Conservation (phyloP, 2,113 vertebrate species). For the Rhinoderma darwinii region DNA sequence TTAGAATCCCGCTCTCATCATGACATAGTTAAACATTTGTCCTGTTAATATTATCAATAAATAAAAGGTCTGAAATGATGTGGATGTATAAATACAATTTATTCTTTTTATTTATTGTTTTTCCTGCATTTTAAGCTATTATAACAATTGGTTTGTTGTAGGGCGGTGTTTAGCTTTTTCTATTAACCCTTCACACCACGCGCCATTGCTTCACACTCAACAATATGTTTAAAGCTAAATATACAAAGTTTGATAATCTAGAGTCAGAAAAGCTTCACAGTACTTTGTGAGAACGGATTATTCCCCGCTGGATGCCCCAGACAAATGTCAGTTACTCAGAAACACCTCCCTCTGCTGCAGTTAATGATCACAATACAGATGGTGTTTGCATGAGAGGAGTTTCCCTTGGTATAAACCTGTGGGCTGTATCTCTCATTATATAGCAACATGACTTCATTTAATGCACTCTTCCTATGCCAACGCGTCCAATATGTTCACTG, state of each 20-base stretch:
- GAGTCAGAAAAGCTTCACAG: constrained; percentile 62
- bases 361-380: constrained; percentile 71
- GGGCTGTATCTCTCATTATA: constrained; percentile 14
- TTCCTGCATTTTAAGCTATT: too few species aligned
- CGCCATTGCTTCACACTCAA: too few species aligned
- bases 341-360: constrained; percentile 66
- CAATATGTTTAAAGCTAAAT: too few species aligned
- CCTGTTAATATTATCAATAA: too few species aligned
- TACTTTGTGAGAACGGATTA: constrained; percentile 57
- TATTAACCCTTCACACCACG: too few species aligned
- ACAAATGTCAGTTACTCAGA: constrained; percentile 61
- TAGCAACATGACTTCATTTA: not conserved
- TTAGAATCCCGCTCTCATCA: too few species aligned
- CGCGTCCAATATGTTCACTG: not conserved
- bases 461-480: not conserved
- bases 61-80: too few species aligned
- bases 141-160: too few species aligned
- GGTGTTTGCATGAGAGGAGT: constrained; percentile 66
- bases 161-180: too few species aligned
- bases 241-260: not conserved
- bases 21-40: too few species aligned
- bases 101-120: too few species aligned
- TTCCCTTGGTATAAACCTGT: constrained; percentile 63
- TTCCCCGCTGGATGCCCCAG: constrained; percentile 64
- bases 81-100: too few species aligned